A percentile compares a stretch with the other conserved stretches of the same genome.
phyloP scores from a whole-genome alignment of 2,113 vertebrate genomes.

The Mirza zaza region DNA sequence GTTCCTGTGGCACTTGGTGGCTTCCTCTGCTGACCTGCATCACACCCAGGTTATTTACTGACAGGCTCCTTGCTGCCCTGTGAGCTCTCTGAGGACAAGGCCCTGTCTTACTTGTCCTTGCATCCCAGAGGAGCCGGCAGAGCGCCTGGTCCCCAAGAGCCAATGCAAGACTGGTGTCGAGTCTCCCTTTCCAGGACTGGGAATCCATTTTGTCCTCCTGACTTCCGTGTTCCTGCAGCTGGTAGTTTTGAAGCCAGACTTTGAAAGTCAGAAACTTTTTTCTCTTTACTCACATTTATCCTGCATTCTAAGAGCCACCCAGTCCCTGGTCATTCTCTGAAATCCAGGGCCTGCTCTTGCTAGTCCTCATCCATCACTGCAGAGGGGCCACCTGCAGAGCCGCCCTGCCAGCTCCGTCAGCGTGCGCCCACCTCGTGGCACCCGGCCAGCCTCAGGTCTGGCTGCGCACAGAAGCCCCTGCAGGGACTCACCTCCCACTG shows the following conservation, averaged over 20 bases:
- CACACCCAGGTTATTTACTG: not conserved
- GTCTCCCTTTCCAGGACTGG: not conserved
- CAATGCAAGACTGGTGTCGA: not conserved
- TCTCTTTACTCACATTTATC: not conserved
- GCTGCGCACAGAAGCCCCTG: not conserved
- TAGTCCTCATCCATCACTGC: accelerated
- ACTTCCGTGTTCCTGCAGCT: not conserved
- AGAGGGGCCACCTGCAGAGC: not conserved
- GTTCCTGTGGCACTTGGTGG: not conserved
- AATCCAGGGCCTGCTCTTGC: not conserved
- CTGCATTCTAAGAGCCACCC: not conserved
- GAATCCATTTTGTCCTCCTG: not conserved
- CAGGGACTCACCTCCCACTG: not conserved
- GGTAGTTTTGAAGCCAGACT: not conserved
- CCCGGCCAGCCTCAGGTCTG: not conserved
- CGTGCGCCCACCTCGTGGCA: not conserved
- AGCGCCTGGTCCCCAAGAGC: not conserved
- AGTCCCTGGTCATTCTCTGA: not conserved
- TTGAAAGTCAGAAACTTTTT: not conserved
- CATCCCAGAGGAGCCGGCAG: not conserved
- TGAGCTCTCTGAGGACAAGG: not conserved
- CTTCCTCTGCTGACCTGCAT: not conserved
- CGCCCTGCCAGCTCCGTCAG: no score
- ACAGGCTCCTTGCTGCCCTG: not conserved
- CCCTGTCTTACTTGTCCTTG: not conserved